Evolutionary conservation across 2,797 vertebrate species (phyloP), one percentile per base, ranked within the genome.

Genomic region (Lagorchestes hirsutus): DNA sequence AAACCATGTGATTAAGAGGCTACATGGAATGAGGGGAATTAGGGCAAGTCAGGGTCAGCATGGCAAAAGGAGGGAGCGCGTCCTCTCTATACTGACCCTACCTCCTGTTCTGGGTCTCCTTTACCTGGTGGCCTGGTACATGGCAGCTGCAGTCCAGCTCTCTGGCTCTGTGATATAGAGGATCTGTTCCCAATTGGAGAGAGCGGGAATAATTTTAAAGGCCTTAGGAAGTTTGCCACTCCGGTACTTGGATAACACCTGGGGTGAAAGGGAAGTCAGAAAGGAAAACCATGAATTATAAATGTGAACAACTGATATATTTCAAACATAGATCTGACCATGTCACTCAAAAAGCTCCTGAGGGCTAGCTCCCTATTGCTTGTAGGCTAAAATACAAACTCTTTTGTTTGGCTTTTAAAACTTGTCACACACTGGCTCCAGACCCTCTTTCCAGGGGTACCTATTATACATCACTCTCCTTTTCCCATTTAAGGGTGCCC

Each of bases 181-280:
- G 95, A 99, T 99, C 98, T 99, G 99, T 97, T 99, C 99, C 99
- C 99, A 99, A 98, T 99, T 99, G 96, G 99, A 99, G 91, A 99
- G 98, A 0, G 99, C 99, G 11, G 99, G 99, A 93, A 99, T 99
- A 96, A 99, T 99, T 98, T 99, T 99, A 98, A 99, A 99, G 0
- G 99, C 99, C 97, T 99, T 99, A 93, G 99, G 99, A 40, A 99
- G 98, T 95, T 99, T 99, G 54, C 99, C 99, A 0, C 99, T 99
- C 92, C 99, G 99, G 97, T 99, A 99, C 96, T 98, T 99, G 5
- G 99, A 99, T 91, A 99, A 98, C 87, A 99, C 99, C 99, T 99
- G 62, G 13, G 91, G 4, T 0, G 1, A 74, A 87, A 3, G 16
- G 31, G 10, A 82, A 82, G 74, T 16, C 24, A 95, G 93, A 96